Evolutionary conservation across 2,888 invertebrate genomes (phyloP).

Genomic region (Cheilosia soror): DNA sequence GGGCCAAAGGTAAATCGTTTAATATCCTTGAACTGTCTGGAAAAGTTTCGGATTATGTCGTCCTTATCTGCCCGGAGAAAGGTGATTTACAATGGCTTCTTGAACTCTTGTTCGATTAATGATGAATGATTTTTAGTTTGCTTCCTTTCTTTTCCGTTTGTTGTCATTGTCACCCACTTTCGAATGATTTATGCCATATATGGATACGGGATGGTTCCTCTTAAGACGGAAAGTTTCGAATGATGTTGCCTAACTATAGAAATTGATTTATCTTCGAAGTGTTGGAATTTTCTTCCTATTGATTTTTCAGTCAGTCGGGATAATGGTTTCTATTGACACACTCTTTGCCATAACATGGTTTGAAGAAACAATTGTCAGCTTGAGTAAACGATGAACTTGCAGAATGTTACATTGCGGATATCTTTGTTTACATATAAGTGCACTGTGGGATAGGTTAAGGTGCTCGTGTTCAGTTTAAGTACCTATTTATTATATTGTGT

Average conservation of each 20-base stretch:
- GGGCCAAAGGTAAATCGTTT: conserved; percentile 15
- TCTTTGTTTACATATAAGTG: too few relatives aligned
- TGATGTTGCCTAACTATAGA: conserved; percentile 11
- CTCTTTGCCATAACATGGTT: too few relatives aligned
- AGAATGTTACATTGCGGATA: too few relatives aligned
- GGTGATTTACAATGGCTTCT: conserved; percentile 7
- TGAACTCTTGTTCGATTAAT: conserved; percentile 17
- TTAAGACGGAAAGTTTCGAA: too few relatives aligned
- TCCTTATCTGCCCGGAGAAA: not conserved
- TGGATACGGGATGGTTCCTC: not conserved
- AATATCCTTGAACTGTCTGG: conserved; percentile 20
- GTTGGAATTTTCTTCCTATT: not conserved
- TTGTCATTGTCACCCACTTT: conserved; percentile 19
- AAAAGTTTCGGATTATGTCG: not conserved
- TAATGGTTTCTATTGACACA: too few relatives aligned
- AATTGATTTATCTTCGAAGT: conserved; percentile 40
- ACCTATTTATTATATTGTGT: too few relatives aligned
- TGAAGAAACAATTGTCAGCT: too few relatives aligned
- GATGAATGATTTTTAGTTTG: conserved; percentile 36
- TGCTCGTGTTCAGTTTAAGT: too few relatives aligned
- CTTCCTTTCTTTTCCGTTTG: not conserved
- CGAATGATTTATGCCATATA: conserved; percentile 32
- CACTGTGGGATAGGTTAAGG: too few relatives aligned
- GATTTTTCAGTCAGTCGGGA: too few relatives aligned
- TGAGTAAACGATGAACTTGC: too few relatives aligned